These are phyloP conservation scores for Mizuhopecten yessoensis DNA, from an alignment of 1,140 invertebrate genomes.

Conservation along the genomic window DNA sequence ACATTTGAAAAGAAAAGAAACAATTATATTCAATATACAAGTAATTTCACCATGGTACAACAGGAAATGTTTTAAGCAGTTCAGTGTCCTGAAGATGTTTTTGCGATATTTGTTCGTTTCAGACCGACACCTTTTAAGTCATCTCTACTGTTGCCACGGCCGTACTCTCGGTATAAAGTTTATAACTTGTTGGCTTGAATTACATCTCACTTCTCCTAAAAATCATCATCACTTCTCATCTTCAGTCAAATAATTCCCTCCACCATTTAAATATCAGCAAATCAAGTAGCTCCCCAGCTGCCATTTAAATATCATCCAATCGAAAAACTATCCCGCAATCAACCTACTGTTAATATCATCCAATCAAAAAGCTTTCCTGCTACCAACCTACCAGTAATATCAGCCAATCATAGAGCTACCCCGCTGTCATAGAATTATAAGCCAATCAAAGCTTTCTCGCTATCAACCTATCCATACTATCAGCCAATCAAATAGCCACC, in stretches of 20 bases:
- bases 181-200: conserved; percentile 5
- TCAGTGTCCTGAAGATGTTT: too few relatives aligned
- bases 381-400: background rate
- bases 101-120: background rate
- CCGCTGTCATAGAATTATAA: background rate
- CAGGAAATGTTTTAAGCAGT: too few relatives aligned
- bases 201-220: conserved; percentile 8
- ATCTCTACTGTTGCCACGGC: background rate
- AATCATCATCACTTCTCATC: background rate
- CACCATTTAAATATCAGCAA: too few relatives aligned
- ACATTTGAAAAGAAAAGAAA: too few relatives aligned
- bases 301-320: background rate
- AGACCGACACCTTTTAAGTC: background rate
- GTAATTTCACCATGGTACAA: too few relatives aligned
- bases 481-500: background rate
- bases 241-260: too few relatives aligned
- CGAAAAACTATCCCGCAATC: background rate
- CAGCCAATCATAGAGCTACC: background rate
- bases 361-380: background rate
- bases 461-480: background rate
- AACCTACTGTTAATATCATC: background rate
- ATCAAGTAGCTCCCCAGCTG: background rate
- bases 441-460: background rate
- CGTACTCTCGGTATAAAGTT: background rate
- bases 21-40: too few relatives aligned